Evolutionary conservation across 2,888 invertebrate genomes (phyloP).

Genomic region (Apoda limacodes): DNA sequence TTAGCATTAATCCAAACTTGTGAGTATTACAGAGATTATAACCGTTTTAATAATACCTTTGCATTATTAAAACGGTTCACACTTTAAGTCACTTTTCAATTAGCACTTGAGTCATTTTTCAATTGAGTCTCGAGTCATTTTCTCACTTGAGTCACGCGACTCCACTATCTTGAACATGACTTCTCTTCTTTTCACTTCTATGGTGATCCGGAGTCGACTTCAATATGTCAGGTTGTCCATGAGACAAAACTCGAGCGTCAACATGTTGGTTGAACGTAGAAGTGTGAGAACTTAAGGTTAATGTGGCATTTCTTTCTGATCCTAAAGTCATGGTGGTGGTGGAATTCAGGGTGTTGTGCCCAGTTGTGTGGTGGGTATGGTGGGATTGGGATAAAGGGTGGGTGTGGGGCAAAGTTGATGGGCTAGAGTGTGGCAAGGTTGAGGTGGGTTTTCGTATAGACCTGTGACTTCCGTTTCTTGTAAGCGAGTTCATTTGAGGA

Average conservation of each 20-base stretch:
- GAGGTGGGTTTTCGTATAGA: conserved; percentile 59
- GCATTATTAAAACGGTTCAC: too few relatives aligned
- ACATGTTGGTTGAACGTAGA: conserved; percentile 41
- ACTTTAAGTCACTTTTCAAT: too few relatives aligned
- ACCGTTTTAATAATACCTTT: conserved; percentile 2
- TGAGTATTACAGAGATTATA: too few relatives aligned
- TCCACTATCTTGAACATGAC: conserved; percentile 47
- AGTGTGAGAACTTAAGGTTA: conserved; percentile 51
- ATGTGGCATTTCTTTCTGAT: conserved; percentile 48
- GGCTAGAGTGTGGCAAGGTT: conserved; percentile 55
- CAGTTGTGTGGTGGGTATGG: conserved; percentile 48
- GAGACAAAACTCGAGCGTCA: conserved; percentile 39
- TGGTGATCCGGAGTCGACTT: conserved; percentile 90
- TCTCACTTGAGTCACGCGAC: conserved; percentile 47
- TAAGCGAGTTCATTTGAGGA: conserved; percentile 83
- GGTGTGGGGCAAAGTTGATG: conserved; percentile 39
- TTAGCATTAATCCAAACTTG: too few relatives aligned
- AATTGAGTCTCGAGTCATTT: too few relatives aligned
- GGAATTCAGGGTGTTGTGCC: conserved; percentile 71
- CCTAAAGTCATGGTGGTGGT: conserved; percentile 61
- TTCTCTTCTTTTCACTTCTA: conserved; percentile 48
- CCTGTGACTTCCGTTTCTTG: conserved; percentile 77
- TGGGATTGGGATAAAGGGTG: conserved; percentile 29
- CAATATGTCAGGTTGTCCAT: conserved; percentile 84
- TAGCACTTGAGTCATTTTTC: not conserved